Percentiles rank a stretch among this genome's conserved stretches.
Conservation (phyloP, 2,888 invertebrate genomes). For the Platycnemis pennipes region DNA sequence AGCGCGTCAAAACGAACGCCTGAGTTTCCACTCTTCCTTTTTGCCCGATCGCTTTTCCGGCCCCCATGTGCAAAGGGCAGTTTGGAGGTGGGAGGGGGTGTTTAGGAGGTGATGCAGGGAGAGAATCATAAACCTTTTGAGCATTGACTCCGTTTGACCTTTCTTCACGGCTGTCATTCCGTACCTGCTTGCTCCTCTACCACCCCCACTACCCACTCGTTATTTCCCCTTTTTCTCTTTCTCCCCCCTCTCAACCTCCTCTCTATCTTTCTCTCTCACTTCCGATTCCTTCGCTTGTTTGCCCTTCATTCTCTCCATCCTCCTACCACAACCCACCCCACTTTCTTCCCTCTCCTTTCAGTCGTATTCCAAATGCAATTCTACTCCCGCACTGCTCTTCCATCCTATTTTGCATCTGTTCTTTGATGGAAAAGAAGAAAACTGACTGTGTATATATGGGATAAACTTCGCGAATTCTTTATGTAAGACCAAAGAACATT, state of each 20-base stretch:
- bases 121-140: neutral
- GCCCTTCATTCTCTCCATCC: neutral
- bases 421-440: too few species aligned
- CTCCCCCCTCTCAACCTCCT: neutral
- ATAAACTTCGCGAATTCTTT: too few species aligned
- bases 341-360: neutral
- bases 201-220: neutral
- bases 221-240: neutral
- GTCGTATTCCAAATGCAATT: too few species aligned
- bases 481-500: too few species aligned
- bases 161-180: constrained; percentile 3
- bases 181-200: neutral
- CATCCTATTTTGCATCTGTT: too few species aligned
- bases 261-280: neutral
- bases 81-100: neutral
- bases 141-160: neutral
- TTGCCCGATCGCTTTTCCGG: constrained; percentile 11
- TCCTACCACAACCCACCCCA: neutral
- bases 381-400: too few species aligned
- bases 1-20: neutral
- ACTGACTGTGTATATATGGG: too few species aligned
- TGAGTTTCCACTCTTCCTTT: neutral
- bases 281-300: neutral
- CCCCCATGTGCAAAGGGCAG: neutral
- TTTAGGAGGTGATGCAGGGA: neutral